Conservation (phyloP, 2,888 invertebrate genomes). For the Melanostoma scalare region DNA sequence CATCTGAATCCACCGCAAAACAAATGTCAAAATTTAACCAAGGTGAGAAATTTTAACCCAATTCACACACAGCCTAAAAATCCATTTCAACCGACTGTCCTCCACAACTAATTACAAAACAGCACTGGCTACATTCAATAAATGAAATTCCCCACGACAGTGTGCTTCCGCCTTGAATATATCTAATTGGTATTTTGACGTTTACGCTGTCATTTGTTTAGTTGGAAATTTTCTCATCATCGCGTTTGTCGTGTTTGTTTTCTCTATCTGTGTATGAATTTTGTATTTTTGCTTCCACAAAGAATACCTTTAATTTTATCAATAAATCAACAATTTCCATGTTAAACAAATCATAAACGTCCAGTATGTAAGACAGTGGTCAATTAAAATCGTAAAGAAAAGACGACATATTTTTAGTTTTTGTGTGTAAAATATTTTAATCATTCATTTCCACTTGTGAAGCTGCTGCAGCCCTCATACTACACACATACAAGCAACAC, state of each 20-base stretch:
- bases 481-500: conserved; percentile 62
- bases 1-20: too few relatives aligned
- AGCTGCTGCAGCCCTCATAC: conserved; percentile 39
- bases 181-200: conserved; percentile 47
- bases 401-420: conserved; percentile 30
- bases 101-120: neutral
- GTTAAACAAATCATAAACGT: conserved; percentile 27
- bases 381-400: conserved; percentile 26
- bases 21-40: too few relatives aligned
- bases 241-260: conserved; percentile 66
- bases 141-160: conserved; percentile 1
- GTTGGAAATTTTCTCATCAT: conserved; percentile 57
- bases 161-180: conserved; percentile 40
- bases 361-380: conserved; percentile 63
- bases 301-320: conserved; percentile 31
- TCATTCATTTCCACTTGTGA: conserved; percentile 31
- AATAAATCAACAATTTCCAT: conserved; percentile 51
- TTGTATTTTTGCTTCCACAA: conserved; percentile 55
- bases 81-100: neutral
- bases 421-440: conserved; percentile 43
- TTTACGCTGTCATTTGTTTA: conserved; percentile 55
- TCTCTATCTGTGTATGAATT: conserved; percentile 67
- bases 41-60: too few relatives aligned
- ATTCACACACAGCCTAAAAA: too few relatives aligned
- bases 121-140: conserved; percentile 42